Conservation (phyloP, 2,113 vertebrate species). For the Phodopus roborovskii region DNA sequence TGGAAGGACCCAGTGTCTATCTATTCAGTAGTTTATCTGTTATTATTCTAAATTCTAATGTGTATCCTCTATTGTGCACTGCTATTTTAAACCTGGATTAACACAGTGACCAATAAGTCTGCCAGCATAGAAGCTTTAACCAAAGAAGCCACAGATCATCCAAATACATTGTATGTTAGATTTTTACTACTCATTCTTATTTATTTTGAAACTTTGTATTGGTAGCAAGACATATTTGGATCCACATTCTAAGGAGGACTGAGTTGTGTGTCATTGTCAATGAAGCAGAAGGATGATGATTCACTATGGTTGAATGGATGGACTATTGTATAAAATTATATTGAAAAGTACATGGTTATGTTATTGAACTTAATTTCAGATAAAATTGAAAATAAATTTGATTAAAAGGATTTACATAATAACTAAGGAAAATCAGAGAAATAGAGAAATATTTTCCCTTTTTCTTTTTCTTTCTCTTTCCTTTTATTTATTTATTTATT, state of each 20-base stretch:
- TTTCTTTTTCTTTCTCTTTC: too few species aligned
- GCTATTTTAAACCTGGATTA: neutral
- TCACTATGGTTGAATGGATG: neutral
- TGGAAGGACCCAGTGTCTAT: neutral
- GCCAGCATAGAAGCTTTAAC: neutral
- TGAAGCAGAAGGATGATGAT: neutral
- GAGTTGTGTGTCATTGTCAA: neutral
- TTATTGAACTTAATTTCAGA: neutral
- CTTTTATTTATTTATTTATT: too few species aligned
- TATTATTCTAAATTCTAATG: constrained; percentile 22
- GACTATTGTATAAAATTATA: neutral
- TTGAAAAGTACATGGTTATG: neutral
- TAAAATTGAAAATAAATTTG: neutral
- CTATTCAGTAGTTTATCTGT: neutral
- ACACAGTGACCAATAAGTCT: neutral
- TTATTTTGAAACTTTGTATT: constrained; percentile 20
- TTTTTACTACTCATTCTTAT: constrained; percentile 14
- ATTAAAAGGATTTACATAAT: constrained; percentile 6
- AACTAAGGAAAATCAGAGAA: constrained; percentile 11
- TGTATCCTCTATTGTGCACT: neutral
- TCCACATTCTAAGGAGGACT: neutral
- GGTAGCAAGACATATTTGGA: neutral
- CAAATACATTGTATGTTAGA: neutral
- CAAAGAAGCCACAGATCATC: neutral
- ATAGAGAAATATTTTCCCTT: too few species aligned